Base-by-base conservation (phyloP, 2,113 vertebrate species). In the Orientallactaga bullata region DNA sequence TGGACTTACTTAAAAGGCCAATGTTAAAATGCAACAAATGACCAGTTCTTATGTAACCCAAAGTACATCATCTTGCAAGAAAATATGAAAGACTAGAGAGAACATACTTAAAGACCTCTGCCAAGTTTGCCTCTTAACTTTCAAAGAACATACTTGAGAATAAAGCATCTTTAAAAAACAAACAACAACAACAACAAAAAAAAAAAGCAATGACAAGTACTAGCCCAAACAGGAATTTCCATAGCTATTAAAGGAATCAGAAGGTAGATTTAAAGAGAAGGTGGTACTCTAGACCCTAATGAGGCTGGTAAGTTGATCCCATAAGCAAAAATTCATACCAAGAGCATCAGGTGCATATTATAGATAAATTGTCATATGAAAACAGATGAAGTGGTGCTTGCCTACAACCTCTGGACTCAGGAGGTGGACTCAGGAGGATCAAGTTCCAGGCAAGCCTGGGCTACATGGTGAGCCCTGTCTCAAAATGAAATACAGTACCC, bases 311-410 rank as follows among this genome's bases (percentile, higher is more conserved):
- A 85, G 74, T 20, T 85, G 35, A 74, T 37, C 23, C 37, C 32
- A 7, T 65, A 88, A 83, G 72, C 37, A 88, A 47, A 90, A 47
- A 8, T 47, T 87, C 60, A 76, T 30, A 80, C 32, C 26, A 32
- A 51, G 42, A 47, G 78, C 71, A 82, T 72, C 37, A 35, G 18
- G 51, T 91, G 2, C 32, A 30, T 93, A 68, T 93, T 91, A 69
- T 65, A 79, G 51, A 26, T 91, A 65, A 60, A 10, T 71, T 79
- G 93, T 95, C 58, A 89, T 42, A 85, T 68, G 2, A 55, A 55
- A 24, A 63, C 3, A 24, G 61, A 20, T 63, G 61, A 20, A 7
- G 61, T 63, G 61, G 61, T 63, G 21, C 55, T 55, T 55, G 55
- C 55, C 12, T 55, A 55, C 12, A 55, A 55, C 55, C 55, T 63